Evolutionary conservation across 2,797 vertebrate species (phyloP).

Genomic region (Taenioides sp.): DNA sequence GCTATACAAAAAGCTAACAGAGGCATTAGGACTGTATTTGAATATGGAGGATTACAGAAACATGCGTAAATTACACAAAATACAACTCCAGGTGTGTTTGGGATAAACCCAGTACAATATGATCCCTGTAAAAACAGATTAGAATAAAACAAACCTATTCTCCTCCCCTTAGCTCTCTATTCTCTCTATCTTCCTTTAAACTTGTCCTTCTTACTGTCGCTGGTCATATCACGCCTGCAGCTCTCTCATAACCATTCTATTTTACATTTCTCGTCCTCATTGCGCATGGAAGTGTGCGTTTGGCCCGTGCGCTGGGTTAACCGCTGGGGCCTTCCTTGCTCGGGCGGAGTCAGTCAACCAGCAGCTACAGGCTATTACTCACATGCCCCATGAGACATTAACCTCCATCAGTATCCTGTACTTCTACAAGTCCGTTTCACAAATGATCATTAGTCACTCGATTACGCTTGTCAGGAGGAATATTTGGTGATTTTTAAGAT

Average conservation of each 20-base stretch:
- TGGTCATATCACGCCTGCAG: not conserved
- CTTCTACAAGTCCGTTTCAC: slow-evolving; percentile 8
- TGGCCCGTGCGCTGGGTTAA: slow-evolving; percentile 21
- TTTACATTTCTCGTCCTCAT: not conserved
- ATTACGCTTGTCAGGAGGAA: slow-evolving; percentile 23
- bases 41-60: too few species aligned
- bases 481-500: slow-evolving; percentile 19
- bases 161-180: too few species aligned
- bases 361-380: slow-evolving; percentile 39
- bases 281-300: slow-evolving; percentile 13
- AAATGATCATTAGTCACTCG: slow-evolving; percentile 28
- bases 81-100: too few species aligned
- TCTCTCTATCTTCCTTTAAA: too few species aligned
- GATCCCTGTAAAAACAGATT: too few species aligned
- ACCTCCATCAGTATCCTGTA: slow-evolving; percentile 35
- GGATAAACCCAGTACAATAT: too few species aligned
- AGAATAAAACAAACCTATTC: too few species aligned
- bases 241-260: not conserved
- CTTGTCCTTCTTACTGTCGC: not conserved
- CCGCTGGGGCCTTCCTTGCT: slow-evolving; percentile 12
- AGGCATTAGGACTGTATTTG: too few species aligned
- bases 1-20: too few species aligned
- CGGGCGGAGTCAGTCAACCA: slow-evolving; percentile 20
- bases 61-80: too few species aligned
- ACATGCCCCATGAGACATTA: slow-evolving; percentile 39